phyloP scores from a whole-genome alignment of 2,113 vertebrate species.

The Arothron firmamentum region DNA sequence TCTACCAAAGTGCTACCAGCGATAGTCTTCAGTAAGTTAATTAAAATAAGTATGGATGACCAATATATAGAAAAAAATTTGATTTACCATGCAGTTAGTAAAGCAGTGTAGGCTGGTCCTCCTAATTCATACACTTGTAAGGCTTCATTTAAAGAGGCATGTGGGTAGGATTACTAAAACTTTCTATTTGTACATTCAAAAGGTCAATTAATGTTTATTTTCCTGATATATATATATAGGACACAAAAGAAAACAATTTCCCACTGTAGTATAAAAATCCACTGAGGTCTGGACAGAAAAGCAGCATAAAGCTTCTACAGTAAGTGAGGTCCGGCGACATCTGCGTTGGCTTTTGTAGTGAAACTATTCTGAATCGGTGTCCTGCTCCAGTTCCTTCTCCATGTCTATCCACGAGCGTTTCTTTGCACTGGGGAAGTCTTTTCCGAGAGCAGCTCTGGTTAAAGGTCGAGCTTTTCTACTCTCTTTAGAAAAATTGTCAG shows the following conservation, averaged over 20 bases:
- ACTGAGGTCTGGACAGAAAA: conserved; percentile 17
- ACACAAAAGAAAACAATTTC: not conserved
- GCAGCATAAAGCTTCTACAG: conserved; percentile 20
- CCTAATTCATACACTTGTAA: not conserved
- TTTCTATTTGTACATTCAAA: conserved; percentile 46
- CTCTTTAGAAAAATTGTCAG: no score
- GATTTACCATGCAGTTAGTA: conserved; percentile 16
- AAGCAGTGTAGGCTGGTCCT: conserved; percentile 1
- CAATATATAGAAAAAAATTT: not conserved
- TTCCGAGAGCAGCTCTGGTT: conserved; percentile 59
- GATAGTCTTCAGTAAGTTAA: conserved; percentile 18
- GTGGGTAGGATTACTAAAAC: not conserved
- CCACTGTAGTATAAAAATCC: conserved; percentile 5
- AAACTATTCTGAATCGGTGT: conserved; percentile 32
- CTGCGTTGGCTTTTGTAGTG: not conserved
- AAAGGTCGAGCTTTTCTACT: conserved; percentile 5
- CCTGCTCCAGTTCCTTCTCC: conserved; percentile 57
- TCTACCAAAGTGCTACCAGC: conserved; percentile 58
- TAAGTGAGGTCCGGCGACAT: conserved; percentile 8
- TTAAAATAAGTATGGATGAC: not conserved
- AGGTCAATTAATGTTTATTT: conserved; percentile 52
- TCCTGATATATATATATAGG: conserved; percentile 8
- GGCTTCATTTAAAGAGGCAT: not conserved
- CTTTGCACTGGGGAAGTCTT: conserved; percentile 69
- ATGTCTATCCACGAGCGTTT: conserved; percentile 66